Conservation (phyloP, 2,888 invertebrate species). For the Mythimna ferrago region DNA sequence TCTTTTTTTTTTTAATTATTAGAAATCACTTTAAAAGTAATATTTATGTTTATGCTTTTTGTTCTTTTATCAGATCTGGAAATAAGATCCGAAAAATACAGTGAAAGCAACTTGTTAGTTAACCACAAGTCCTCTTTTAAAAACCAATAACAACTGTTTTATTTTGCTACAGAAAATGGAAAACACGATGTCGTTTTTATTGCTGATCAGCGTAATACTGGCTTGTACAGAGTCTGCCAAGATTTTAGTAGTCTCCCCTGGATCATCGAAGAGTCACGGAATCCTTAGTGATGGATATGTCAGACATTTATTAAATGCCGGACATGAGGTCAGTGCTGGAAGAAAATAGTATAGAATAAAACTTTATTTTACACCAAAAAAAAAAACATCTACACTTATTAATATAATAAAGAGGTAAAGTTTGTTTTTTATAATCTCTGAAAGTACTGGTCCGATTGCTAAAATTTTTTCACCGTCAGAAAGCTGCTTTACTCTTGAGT, state of each 20-base stretch:
- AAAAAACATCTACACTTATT: too few relatives aligned
- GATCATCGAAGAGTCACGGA: constrained; percentile 69
- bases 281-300: constrained; percentile 70
- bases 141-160: not conserved
- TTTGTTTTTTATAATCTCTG: too few relatives aligned
- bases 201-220: constrained; percentile 37
- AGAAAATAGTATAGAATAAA: too few relatives aligned
- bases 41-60: not conserved
- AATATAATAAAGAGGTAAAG: too few relatives aligned
- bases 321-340: constrained; percentile 70
- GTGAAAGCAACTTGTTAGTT: not conserved
- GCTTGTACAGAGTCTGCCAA: constrained; percentile 58
- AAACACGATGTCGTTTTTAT: constrained; percentile 10
- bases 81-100: not conserved
- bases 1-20: too few relatives aligned
- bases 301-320: constrained; percentile 67
- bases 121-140: too few relatives aligned
- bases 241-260: constrained; percentile 68
- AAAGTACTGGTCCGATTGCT: too few relatives aligned
- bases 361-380: too few relatives aligned
- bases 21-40: too few relatives aligned
- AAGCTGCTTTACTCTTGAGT: too few relatives aligned
- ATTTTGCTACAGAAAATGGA: constrained; percentile 19
- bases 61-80: not conserved
- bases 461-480: too few relatives aligned